Conservation (phyloP, 2,113 vertebrate species). For the Coryphaenoides rupestris region DNA sequence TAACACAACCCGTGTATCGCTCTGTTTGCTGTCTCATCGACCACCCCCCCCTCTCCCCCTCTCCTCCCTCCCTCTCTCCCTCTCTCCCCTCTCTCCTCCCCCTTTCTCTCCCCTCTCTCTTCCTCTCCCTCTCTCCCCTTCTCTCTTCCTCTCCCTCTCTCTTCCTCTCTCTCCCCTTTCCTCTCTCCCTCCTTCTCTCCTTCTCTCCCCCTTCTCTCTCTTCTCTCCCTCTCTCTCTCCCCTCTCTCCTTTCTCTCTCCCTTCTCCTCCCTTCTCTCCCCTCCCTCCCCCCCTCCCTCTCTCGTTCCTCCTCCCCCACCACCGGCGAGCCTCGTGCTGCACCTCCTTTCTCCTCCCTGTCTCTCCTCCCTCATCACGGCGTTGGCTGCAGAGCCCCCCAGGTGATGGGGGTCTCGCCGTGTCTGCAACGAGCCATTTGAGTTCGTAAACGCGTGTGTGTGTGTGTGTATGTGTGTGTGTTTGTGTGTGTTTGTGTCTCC, state of each 20-base stretch:
- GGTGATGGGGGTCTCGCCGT: conserved; percentile 44
- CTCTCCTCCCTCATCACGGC: background rate
- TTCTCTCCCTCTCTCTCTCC: too few relatives aligned
- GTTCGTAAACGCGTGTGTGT: conserved; percentile 30
- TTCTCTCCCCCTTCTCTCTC: too few relatives aligned
- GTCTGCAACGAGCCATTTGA: conserved; percentile 49
- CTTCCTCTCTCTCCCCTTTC: too few relatives aligned
- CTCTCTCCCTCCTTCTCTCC: too few relatives aligned
- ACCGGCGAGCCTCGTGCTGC: conserved; percentile 6
- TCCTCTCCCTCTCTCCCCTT: too few relatives aligned
- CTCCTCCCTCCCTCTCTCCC: too few relatives aligned
- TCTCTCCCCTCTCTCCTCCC: too few relatives aligned
- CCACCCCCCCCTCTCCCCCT: background rate
- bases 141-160: too few relatives aligned
- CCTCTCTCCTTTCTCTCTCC: too few relatives aligned
- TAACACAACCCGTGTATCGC: background rate
- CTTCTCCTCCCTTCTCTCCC: conserved; percentile 15
- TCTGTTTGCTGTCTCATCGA: background rate
- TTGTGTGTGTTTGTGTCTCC: background rate
- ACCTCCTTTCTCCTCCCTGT: conserved; percentile 18
- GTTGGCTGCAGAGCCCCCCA: conserved; percentile 30
- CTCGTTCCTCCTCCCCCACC: background rate
- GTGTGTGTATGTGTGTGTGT: background rate
- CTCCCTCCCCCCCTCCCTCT: background rate
- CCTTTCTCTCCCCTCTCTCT: too few relatives aligned